Evolutionary conservation across 1,140 invertebrate species (phyloP).

Genomic region (Tetranychus cinnabarinus): DNA sequence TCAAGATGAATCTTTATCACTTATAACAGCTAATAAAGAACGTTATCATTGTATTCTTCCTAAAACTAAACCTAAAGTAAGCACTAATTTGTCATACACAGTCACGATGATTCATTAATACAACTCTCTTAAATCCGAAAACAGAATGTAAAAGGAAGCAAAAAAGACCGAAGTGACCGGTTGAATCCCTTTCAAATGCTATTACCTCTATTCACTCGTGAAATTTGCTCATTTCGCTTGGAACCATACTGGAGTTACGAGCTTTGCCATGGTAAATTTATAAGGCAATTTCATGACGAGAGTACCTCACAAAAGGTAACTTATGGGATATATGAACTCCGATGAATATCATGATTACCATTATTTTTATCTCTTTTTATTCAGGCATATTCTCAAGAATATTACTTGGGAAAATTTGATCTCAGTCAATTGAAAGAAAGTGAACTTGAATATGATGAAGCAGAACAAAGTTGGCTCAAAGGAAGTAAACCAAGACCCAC

Average conservation of each 20-base stretch:
- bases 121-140: constrained; percentile 15
- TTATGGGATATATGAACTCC: constrained; percentile 16
- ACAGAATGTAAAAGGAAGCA: constrained; percentile 14
- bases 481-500: constrained; percentile 20
- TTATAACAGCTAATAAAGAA: constrained; percentile 27
- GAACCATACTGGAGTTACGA: constrained; percentile 96
- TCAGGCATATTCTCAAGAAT: constrained; percentile 34
- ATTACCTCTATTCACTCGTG: constrained; percentile 41
- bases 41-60: constrained; percentile 43
- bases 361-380: constrained; percentile 19
- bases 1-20: constrained; percentile 19
- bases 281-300: constrained; percentile 85
- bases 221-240: constrained; percentile 53
- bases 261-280: constrained; percentile 68
- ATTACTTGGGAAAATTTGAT: constrained; percentile 48
- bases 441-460: constrained; percentile 2
- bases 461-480: background rate
- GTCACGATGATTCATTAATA: constrained; percentile 8
- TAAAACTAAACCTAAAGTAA: constrained; percentile 30
- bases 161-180: constrained; percentile 23
- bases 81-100: constrained; percentile 9
- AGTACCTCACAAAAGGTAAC: constrained; percentile 29
- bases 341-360: background rate
- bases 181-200: constrained; percentile 49
- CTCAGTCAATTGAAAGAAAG: constrained; percentile 20